Percentiles rank a stretch among this genome's conserved stretches.
phyloP scores from a whole-genome alignment of 2,113 vertebrate species.

The Heterotilapia buettikoferi region DNA sequence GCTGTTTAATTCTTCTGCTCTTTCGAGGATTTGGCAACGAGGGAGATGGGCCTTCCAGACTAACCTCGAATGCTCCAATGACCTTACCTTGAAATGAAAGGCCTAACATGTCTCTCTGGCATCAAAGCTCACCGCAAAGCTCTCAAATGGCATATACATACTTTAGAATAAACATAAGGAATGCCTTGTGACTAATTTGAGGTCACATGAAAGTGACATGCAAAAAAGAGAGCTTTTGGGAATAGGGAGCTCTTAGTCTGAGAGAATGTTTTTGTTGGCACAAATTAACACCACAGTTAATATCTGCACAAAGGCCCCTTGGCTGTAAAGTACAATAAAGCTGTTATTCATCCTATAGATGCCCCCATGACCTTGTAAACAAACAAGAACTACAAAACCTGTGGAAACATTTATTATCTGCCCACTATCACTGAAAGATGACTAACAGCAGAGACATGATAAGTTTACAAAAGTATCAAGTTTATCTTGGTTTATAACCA shows the following conservation, averaged over 20 bases:
- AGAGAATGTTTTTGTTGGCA: slow-evolving; percentile 33
- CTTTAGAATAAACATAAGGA: neutral
- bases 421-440: neutral
- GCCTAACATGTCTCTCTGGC: neutral
- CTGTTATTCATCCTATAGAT: slow-evolving; percentile 10
- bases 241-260: slow-evolving; percentile 23
- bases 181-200: neutral
- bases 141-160: neutral
- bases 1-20: slow-evolving; percentile 42
- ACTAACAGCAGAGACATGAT: neutral
- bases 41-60: slow-evolving; percentile 23
- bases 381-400: slow-evolving; percentile 17
- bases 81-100: slow-evolving; percentile 2
- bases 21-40: slow-evolving; percentile 55
- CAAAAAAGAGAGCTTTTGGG: neutral
- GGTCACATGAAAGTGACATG: neutral
- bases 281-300: slow-evolving; percentile 50
- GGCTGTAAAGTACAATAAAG: slow-evolving; percentile 38
- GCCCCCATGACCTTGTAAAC: slow-evolving; percentile 35
- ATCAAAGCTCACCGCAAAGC: neutral
- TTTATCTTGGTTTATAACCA: neutral
- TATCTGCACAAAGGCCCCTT: slow-evolving; percentile 39
- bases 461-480: neutral
- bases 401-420: slow-evolving; percentile 8
- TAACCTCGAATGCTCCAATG: slow-evolving; percentile 19